Conservation (phyloP, 2,797 vertebrate genomes). For the Gambelia wislizenii region DNA sequence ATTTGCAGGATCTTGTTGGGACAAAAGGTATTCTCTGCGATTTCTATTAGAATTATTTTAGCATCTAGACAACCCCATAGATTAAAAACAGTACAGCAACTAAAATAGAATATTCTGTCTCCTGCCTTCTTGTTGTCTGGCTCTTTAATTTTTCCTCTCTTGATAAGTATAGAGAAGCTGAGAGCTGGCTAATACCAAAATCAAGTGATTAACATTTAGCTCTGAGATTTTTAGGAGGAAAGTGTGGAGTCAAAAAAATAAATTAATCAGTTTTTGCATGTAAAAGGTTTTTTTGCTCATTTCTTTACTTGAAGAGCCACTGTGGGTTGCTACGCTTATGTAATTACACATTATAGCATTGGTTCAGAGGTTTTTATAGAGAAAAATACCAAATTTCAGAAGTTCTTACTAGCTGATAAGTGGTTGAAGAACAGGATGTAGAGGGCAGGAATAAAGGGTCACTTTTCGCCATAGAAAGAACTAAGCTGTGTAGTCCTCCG, state of each 20-base stretch:
- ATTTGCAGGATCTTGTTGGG: too few species aligned
- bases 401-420: background rate
- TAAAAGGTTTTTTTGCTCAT: background rate
- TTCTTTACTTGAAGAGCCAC: background rate
- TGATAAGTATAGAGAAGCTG: too few species aligned
- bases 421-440: background rate
- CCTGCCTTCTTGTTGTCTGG: too few species aligned
- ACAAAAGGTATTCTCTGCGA: too few species aligned
- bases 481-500: background rate
- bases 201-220: background rate
- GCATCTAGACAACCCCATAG: too few species aligned
- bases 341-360: background rate
- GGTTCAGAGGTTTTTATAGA: background rate
- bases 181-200: background rate
- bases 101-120: too few species aligned
- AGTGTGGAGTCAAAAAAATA: background rate
- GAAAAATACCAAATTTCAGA: conserved; percentile 1
- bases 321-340: background rate
- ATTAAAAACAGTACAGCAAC: too few species aligned
- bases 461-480: background rate
- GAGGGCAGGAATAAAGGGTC: background rate
- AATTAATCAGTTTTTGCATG: background rate
- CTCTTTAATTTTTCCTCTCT: too few species aligned
- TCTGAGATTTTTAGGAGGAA: background rate
- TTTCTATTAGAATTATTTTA: too few species aligned